phyloP scores from a whole-genome alignment of 2,797 vertebrate genomes.

The Parambassis ranga region DNA sequence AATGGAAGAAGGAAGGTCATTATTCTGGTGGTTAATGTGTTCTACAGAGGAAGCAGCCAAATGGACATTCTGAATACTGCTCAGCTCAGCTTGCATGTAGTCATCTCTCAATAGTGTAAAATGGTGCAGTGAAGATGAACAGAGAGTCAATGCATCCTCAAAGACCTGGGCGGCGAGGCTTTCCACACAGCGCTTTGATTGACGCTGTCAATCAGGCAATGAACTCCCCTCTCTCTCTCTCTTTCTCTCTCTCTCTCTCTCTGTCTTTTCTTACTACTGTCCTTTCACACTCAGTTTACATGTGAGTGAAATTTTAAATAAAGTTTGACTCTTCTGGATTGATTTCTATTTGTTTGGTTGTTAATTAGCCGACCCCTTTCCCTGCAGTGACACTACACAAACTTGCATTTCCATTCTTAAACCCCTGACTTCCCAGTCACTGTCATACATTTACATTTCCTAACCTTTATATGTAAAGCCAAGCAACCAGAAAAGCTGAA shows the following conservation, averaged over 20 bases:
- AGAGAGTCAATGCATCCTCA: constrained; percentile 43
- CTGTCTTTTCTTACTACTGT: neutral
- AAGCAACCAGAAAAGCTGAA: constrained; percentile 43
- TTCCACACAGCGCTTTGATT: constrained; percentile 64
- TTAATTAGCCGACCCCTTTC: constrained; percentile 13
- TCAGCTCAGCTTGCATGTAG: constrained; percentile 7
- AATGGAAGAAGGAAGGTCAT: neutral
- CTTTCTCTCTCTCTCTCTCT: neutral
- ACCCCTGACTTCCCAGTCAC: constrained; percentile 32
- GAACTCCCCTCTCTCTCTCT: constrained; percentile 29
- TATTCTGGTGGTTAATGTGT: neutral
- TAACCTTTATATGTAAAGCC: constrained; percentile 68
- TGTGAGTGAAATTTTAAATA: neutral
- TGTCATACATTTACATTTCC: constrained; percentile 59
- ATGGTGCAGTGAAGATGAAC: constrained; percentile 56
- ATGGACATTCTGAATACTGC: neutral
- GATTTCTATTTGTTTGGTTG: constrained; percentile 16
- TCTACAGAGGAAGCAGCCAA: neutral
- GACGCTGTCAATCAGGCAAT: constrained; percentile 62
- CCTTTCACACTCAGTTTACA: neutral
- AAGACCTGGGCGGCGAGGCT: constrained; percentile 55
- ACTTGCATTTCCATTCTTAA: constrained; percentile 47
- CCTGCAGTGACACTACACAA: constrained; percentile 20
- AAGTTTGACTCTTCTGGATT: constrained; percentile 19
- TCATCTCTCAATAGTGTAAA: neutral